Base-by-base conservation (phyloP, 1,140 invertebrate species). In the Leucophenga varia region DNA sequence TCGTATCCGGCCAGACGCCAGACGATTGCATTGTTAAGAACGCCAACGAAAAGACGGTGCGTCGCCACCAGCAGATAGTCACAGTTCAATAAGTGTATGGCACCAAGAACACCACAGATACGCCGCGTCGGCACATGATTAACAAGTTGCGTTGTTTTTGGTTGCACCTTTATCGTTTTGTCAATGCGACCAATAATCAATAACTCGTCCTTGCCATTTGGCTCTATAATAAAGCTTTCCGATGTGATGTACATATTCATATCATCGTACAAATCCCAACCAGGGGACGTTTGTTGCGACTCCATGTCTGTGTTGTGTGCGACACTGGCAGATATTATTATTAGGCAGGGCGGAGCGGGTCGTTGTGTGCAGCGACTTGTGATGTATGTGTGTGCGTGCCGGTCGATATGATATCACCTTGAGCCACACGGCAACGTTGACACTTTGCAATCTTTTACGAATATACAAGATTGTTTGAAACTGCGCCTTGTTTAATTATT, bases 1-100 rank as follows among this genome's bases (percentile, higher is more conserved):
- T 97, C 92, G 22, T 88, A 86, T 32, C 86, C 84, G 8, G 82
- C 83, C 45, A 98, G 79, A 63, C 87, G 85, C 83, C 88, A 98
- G 64, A 99, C 87, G 31, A 88, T 81, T 59, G 95, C 86, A 1
- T 87, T 88, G 70, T 88, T 87, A 46, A 98, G 82, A 47, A 86
- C 87, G 10, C 95, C 95, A 35, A 97, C 82, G 72, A 88, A 84
- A 59, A 86, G 80, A 46, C 89, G 85, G 57, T 89, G 86, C 14
- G 93, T 96, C 39, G 95, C 91, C 1, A 98, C 86, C 48, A 98
- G 81, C 14, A 99, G 79, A 72, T 97, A 95, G 38, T 87, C 82
- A 43, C 93, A 93, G 50, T 90, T 87, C 25, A 97, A 78, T 0
- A 98, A 78, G 48, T 84, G 83, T 39, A 97, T 88, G 30, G 86